Base-by-base conservation (phyloP, 2,113 vertebrate species). In the Paramisgurnus dabryanus region DNA sequence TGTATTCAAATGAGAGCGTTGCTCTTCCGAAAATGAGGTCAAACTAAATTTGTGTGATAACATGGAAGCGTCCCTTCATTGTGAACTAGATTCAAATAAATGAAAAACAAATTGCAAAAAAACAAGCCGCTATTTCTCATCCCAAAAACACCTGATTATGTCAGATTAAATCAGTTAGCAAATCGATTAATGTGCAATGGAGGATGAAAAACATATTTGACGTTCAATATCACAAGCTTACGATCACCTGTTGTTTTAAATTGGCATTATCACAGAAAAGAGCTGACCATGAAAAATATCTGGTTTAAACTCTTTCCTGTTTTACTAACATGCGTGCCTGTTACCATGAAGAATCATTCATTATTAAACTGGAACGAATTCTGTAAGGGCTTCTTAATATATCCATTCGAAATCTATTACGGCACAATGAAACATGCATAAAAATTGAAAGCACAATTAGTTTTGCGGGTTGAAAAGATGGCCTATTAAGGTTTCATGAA, bases 381-480 rank as follows among this genome's bases (percentile, higher is more conserved):
- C 82, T 83, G 75, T 68, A 49, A 80, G 82, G 80, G 75, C 85
- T 89, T 83, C 76, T 79, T 90, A 89, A 91, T 80, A 86, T 89
- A 89, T 80, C 82, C 71, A 81, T 82, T 79, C 75, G 65, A 85
- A 88, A 91, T 92, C 76, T 78, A 85, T 89, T 89, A 84, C 91
- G 90, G 89, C 90, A 90, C 86, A 86, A 89, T 92, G 91, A 91
- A 91, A 88, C 85, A 85, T 15, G 70, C 67, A 45, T 71, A 84
- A 87, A 79, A 15, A 17, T 66, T 65, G 80, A 13, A 58, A 17
- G 13, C 55, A 18, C 87, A 88, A 90, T 90, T 90, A 89, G 82
- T 76, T 87, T 82, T 78, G 85, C 85, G 85, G 88, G 88, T 86
- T 87, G 85, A 85, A 76, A 75, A 89, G 82, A 90, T 85, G 82